phyloP scores from a whole-genome alignment of 2,888 invertebrate genomes.

The Apamea crenata region DNA sequence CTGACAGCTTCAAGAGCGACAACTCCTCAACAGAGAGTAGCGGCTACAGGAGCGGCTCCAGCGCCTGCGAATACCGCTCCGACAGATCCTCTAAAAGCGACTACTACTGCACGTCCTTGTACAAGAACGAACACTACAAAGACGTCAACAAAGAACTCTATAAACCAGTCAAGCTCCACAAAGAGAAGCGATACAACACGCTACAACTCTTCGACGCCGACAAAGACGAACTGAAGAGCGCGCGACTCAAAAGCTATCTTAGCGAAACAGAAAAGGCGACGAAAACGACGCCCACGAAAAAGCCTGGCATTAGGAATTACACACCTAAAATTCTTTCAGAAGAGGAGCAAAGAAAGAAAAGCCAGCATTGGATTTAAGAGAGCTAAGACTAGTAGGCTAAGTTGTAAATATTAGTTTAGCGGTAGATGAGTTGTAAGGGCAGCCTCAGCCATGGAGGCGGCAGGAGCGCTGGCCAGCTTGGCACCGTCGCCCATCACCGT shows the following conservation, averaged over 20 bases:
- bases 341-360: constrained; percentile 88
- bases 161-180: constrained; percentile 88
- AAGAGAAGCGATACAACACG: constrained; percentile 85
- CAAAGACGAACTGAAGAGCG: constrained; percentile 81
- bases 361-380: constrained; percentile 92
- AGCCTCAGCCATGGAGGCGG: constrained; percentile 86
- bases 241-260: constrained; percentile 81
- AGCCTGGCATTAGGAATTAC: constrained; percentile 92
- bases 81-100: constrained; percentile 84
- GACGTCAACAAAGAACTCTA: constrained; percentile 87
- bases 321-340: constrained; percentile 93
- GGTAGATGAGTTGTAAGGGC: constrained; percentile 83
- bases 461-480: constrained; percentile 90
- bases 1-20: constrained; percentile 86
- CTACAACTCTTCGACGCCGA: constrained; percentile 84
- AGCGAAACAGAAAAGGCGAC: constrained; percentile 87
- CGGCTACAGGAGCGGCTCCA: constrained; percentile 87
- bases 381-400: constrained; percentile 85
- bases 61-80: constrained; percentile 85
- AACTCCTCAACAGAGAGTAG: constrained; percentile 87
- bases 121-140: constrained; percentile 89
- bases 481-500: constrained; percentile 92
- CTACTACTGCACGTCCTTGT: constrained; percentile 86
- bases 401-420: constrained; percentile 87
- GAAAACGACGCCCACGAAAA: constrained; percentile 85